These are phyloP conservation scores for Vireo altiloquus DNA, from an alignment of 2,113 vertebrate genomes.

Conservation along the genomic window DNA sequence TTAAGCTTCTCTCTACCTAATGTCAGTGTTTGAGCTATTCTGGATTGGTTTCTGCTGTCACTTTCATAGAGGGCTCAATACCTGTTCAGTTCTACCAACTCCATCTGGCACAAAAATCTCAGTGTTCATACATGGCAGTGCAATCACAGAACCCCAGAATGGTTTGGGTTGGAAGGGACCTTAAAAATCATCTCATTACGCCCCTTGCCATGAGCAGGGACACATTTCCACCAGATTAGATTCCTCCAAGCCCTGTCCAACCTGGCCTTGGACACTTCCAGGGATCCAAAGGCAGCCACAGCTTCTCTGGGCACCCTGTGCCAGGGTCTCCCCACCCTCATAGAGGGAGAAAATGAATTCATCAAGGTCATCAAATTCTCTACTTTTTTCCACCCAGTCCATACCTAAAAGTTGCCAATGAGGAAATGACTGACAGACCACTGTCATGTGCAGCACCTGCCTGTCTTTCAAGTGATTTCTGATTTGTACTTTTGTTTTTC, in stretches of 20 bases:
- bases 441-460: background rate
- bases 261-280: background rate
- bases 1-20: background rate
- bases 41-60: background rate
- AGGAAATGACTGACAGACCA: background rate
- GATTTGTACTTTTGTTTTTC: background rate
- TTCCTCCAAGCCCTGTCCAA: accelerated
- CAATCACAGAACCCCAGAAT: background rate
- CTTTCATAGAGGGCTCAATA: background rate
- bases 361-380: background rate
- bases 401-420: background rate
- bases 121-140: background rate
- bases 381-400: accelerated
- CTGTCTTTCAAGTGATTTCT: background rate
- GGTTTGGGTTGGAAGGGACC: background rate
- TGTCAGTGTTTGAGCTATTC: background rate
- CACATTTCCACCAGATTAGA: background rate
- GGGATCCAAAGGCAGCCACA: background rate
- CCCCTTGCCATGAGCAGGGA: background rate
- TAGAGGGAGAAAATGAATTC: background rate
- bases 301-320: background rate
- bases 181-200: accelerated
- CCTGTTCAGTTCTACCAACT: background rate
- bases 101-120: background rate
- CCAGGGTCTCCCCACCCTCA: background rate